A percentile compares a stretch with the other conserved stretches of the same genome.
These are phyloP conservation scores for Pogonocherus hispidulus DNA, from an alignment of 2,888 invertebrate species.

Conservation along the genomic window DNA sequence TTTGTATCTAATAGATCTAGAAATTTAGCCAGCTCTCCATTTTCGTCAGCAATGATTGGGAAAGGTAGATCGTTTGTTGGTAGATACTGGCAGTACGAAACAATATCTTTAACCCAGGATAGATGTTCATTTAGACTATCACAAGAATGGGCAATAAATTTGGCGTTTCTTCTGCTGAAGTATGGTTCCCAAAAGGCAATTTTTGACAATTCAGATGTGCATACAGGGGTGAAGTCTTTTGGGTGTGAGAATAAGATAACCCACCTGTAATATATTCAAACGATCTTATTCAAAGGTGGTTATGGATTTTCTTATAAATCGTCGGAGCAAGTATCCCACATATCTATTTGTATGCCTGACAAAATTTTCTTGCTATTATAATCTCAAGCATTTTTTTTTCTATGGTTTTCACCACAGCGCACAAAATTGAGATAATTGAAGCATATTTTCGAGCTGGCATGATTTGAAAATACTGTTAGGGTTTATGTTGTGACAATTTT, in stretches of 20 bases:
- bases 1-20: constrained; percentile 5
- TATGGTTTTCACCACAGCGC: too few relatives aligned
- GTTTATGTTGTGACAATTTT: too few relatives aligned
- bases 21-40: not conserved
- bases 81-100: not conserved
- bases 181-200: constrained; percentile 11
- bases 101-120: constrained; percentile 20
- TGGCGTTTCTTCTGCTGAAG: constrained; percentile 9
- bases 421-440: too few relatives aligned
- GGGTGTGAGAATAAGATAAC: constrained; percentile 20
- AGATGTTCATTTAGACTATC: constrained; percentile 14
- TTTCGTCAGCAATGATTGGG: constrained; percentile 16
- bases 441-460: too few relatives aligned
- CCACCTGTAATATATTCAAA: constrained; percentile 19
- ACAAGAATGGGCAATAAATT: constrained; percentile 24
- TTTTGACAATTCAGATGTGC: constrained; percentile 18
- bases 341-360: too few relatives aligned
- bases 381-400: too few relatives aligned
- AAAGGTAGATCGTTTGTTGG: constrained; percentile 12
- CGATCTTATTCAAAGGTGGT: too few relatives aligned
- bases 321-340: too few relatives aligned
- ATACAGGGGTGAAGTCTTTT: constrained; percentile 22
- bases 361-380: too few relatives aligned
- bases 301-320: too few relatives aligned
- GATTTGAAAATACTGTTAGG: too few relatives aligned